Conservation (phyloP, 2,888 invertebrate species). For the Heterodera filipjevi region DNA sequence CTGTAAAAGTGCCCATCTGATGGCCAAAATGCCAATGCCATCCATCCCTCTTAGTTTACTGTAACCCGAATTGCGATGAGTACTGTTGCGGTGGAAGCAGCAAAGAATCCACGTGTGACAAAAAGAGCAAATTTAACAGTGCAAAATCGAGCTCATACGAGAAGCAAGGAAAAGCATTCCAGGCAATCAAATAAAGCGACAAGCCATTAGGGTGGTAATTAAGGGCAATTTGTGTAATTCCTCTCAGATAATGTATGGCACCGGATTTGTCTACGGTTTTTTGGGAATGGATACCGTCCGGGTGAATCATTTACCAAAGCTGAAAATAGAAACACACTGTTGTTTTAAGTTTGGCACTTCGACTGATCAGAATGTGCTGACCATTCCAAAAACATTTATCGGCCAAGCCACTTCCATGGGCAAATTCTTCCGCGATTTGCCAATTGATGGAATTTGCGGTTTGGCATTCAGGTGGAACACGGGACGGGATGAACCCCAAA, state of each 20-base stretch:
- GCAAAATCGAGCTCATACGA: conserved; percentile 4
- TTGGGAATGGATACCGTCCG: conserved; percentile 50
- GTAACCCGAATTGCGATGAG: conserved; percentile 24
- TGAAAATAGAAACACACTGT: not conserved
- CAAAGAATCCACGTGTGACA: conserved; percentile 25
- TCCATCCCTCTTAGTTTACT: conserved; percentile 20
- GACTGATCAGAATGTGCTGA: conserved; percentile 51
- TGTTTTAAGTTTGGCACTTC: conserved; percentile 48
- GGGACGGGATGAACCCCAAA: not conserved
- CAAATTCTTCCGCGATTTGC: conserved; percentile 68
- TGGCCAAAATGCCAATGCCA: not conserved
- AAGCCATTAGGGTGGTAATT: not conserved
- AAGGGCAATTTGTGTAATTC: not conserved
- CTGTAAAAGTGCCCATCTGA: not conserved
- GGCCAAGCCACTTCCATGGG: conserved; percentile 69
- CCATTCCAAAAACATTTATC: conserved; percentile 68
- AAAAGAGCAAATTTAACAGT: conserved; percentile 32
- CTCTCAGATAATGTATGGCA: conserved; percentile 51
- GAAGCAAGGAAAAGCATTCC: conserved; percentile 11
- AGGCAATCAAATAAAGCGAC: not conserved
- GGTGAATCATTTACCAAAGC: conserved; percentile 38
- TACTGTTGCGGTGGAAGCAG: conserved; percentile 30
- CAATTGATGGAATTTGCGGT: conserved; percentile 53
- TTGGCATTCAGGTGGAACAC: conserved; percentile 19
- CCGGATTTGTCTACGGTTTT: conserved; percentile 56